phyloP scores from a whole-genome alignment of 92 coral and sea anemone species.

The Porites divaricata region DNA sequence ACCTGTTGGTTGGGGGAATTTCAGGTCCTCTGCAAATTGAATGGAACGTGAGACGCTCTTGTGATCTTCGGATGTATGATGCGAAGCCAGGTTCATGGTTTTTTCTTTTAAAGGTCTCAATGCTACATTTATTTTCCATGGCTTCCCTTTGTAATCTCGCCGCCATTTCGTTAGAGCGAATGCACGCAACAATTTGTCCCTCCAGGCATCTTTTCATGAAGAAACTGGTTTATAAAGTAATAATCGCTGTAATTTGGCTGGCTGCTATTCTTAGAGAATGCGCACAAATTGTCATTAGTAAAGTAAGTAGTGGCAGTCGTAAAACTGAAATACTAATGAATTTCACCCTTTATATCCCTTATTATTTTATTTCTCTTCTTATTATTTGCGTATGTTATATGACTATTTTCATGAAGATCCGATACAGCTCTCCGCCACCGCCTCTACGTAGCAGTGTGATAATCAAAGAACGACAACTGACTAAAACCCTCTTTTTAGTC shows the following conservation, averaged over 20 bases:
- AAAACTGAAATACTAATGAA: background rate
- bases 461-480: constrained; percentile 2
- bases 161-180: background rate
- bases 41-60: background rate
- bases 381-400: background rate
- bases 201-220: background rate
- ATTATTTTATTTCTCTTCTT: constrained; percentile 4
- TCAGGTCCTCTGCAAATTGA: constrained; percentile 14
- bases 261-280: background rate
- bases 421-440: background rate
- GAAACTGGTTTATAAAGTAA: background rate
- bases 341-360: background rate
- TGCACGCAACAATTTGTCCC: background rate
- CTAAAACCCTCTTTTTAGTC: background rate
- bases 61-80: background rate
- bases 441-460: background rate
- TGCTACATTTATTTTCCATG: constrained; percentile 2
- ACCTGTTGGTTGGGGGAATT: background rate
- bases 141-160: background rate
- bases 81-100: background rate
- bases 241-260: constrained; percentile 4
- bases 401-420: background rate
- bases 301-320: background rate
- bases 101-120: background rate
- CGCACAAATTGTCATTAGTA: background rate